Evolutionary conservation across 2,888 invertebrate species (phyloP).

Genomic region (Callimorpha dominula): DNA sequence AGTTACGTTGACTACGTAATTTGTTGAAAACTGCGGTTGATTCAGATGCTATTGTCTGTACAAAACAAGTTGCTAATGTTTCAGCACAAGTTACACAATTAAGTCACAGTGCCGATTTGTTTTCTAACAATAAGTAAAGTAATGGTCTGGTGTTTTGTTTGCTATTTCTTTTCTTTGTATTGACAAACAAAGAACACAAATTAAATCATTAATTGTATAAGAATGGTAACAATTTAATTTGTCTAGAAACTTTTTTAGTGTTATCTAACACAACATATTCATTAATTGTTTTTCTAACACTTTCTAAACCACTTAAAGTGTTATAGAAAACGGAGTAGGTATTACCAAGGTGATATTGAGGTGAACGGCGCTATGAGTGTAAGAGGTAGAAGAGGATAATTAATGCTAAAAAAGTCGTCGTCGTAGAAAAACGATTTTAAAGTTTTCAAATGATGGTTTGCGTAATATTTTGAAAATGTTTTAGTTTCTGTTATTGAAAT

Average conservation of each 20-base stretch:
- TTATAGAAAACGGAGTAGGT: no score
- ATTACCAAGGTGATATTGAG: no score
- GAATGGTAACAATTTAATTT: neutral
- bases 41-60: constrained; percentile 24
- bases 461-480: no score
- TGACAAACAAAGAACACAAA: neutral
- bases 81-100: constrained; percentile 29
- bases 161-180: constrained; percentile 22
- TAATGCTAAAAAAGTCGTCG: no score
- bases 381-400: no score
- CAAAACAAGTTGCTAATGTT: constrained; percentile 20
- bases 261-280: neutral
- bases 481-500: no score
- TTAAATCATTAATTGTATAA: neutral
- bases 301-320: neutral
- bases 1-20: constrained; percentile 34
- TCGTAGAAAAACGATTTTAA: no score
- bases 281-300: neutral
- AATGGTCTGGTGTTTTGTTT: constrained; percentile 24
- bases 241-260: neutral
- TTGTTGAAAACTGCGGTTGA: constrained; percentile 23
- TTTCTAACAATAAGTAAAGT: constrained; percentile 27
- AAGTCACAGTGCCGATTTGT: constrained; percentile 29
- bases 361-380: no score
- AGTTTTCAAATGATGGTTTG: no score